Conservation (phyloP, 2,888 invertebrate genomes). For the Andricus curvator region DNA sequence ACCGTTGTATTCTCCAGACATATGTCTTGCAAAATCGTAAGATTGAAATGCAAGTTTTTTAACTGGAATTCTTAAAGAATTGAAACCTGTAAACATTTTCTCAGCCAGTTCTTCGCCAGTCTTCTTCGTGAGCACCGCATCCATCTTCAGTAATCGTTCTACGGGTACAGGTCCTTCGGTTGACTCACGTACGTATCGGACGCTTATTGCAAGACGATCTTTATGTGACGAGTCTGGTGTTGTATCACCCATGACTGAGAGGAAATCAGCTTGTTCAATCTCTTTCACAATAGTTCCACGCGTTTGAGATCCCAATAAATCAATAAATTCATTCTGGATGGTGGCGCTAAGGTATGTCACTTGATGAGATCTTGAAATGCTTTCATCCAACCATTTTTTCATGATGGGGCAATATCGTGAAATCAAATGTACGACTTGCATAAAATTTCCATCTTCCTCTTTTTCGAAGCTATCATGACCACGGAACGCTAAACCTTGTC, state of each 20-base stretch:
- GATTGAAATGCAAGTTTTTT: conserved; percentile 41
- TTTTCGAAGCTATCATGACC: not conserved
- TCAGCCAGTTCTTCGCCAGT: not conserved
- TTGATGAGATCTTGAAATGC: too few species aligned
- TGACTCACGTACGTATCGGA: not conserved
- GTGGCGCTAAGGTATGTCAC: not conserved
- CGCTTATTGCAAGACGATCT: not conserved
- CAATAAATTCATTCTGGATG: not conserved
- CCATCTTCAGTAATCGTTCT: not conserved
- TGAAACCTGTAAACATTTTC: not conserved
- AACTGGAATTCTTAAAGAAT: not conserved
- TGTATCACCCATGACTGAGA: not conserved
- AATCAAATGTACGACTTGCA: not conserved
- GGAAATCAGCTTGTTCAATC: not conserved
- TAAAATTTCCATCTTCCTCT: not conserved
- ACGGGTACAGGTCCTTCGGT: not conserved
- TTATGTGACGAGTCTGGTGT: not conserved
- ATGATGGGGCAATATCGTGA: not conserved
- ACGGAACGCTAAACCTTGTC: not conserved
- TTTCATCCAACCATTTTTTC: not conserved
- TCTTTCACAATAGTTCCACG: not conserved
- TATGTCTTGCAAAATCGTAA: conserved; percentile 59
- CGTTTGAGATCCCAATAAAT: not conserved
- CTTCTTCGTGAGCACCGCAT: not conserved
- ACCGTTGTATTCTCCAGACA: conserved; percentile 55